Evolutionary conservation across 37 sponge, comb jelly and placozoan species (phyloP), one percentile per base, ranked within the genome.

Genomic region (Oopsacas minuta): DNA sequence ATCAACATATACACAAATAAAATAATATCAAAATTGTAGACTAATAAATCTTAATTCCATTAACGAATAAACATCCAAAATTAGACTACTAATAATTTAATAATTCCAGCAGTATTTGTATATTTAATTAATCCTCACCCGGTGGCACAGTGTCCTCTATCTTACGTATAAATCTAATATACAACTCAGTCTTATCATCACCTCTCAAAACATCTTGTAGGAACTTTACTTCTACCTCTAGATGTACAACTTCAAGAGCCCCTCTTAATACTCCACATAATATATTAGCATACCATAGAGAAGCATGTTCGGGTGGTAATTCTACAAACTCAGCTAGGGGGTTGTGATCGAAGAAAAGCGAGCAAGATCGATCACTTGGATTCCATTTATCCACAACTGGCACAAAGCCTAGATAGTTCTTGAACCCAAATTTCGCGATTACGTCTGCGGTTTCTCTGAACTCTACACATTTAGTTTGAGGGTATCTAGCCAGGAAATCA

Each of bases 321-420:
- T 97, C 99, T 23, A 97, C 99, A 86, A 95, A 93, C 53, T 97
- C 99, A 0, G 88, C 87, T n/a, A 97, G 89, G 28, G 99, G 99
- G 39, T 97, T 97, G 37, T 91, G 89, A 25, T 93, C 96, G 8
- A 97, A 85, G 53, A 93, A 69, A 36, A 97, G 89, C 7, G 95
- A 93, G 85, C 94, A 95, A 84, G 93, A 92, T 15, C 89, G 88
- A 22, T 83, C 85, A 28, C 84, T 86, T 36, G 86, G 69, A 38
- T 81, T 95, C 95, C 99, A 97, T 86, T 97, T 97, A 36, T 87
- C 87, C 0, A 97, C 87, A 17, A 38, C 85, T 0, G 99, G 95
- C 8, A 90, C 86, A 3, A 94, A 85, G 0, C 99, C 99, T 0
- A 97, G 87, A 86, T 91, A 97, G 83, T 84, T 95, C 86, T 91